These are phyloP conservation scores for Chrysemys picta DNA, from an alignment of 2,113 vertebrate species.

Conservation along the genomic window DNA sequence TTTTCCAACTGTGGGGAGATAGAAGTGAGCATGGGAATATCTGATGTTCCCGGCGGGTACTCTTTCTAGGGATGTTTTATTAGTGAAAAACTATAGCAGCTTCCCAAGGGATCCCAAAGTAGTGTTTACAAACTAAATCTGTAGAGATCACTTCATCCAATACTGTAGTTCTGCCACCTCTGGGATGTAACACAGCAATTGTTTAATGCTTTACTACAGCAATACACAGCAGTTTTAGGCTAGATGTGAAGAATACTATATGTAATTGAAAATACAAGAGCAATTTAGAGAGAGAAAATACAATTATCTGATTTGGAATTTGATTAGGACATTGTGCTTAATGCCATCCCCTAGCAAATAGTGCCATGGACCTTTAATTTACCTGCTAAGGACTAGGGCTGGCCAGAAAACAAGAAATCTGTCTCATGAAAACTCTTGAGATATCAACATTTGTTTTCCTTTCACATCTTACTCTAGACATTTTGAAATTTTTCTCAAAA, in stretches of 20 bases:
- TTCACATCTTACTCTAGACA: neutral
- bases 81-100: neutral
- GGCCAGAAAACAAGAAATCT: neutral
- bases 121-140: conserved; percentile 29
- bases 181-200: neutral
- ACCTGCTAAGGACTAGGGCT: neutral
- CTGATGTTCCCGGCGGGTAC: neutral
- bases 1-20: neutral
- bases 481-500: fast-evolving
- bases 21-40: neutral
- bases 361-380: neutral
- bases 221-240: neutral
- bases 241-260: neutral
- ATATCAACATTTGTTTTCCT: neutral
- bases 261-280: fast-evolving
- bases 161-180: fast-evolving
- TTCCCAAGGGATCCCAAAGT: neutral
- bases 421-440: neutral
- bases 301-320: conserved; percentile 1
- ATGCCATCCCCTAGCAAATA: conserved; percentile 5
- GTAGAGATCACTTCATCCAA: neutral
- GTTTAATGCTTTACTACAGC: fast-evolving
- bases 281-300: neutral
- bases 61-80: fast-evolving
- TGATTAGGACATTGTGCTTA: neutral